A percentile compares a stretch with the other conserved stretches of the same genome.
phyloP scores from a whole-genome alignment of 1,140 invertebrate genomes.

The Pogonus chalceus region DNA sequence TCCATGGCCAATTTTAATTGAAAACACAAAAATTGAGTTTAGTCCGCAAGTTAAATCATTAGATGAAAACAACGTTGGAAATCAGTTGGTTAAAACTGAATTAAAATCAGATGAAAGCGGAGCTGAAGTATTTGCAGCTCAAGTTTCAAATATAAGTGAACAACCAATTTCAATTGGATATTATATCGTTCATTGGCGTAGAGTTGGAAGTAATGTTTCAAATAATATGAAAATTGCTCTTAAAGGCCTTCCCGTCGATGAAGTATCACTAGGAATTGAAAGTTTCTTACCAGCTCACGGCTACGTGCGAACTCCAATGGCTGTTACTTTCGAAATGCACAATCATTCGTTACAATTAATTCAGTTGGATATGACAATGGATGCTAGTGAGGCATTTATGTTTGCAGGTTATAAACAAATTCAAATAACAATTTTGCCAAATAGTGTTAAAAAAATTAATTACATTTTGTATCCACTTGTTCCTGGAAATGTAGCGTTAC shows the following conservation, averaged over 20 bases:
- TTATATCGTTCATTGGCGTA: conserved; percentile 63
- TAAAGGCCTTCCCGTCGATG: conserved; percentile 48
- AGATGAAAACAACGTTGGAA: conserved; percentile 24
- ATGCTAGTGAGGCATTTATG: conserved; percentile 79
- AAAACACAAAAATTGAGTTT: conserved; percentile 52
- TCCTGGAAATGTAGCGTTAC: conserved; percentile 56
- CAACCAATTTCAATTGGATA: conserved; percentile 51
- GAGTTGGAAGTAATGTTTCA: conserved; percentile 17
- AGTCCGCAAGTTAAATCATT: conserved; percentile 25
- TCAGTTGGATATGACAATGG: conserved; percentile 63
- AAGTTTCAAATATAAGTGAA: conserved; percentile 36
- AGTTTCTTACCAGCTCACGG: conserved; percentile 63
- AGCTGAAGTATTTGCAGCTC: conserved; percentile 40
- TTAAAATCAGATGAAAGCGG: conserved; percentile 39
- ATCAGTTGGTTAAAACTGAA: conserved; percentile 28
- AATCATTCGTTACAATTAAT: conserved; percentile 64
- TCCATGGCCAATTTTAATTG: conserved; percentile 56
- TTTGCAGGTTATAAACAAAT: conserved; percentile 80
- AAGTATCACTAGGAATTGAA: conserved; percentile 60
- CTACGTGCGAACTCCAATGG: conserved; percentile 57
- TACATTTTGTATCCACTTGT: conserved; percentile 67
- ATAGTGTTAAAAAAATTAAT: conserved; percentile 45
- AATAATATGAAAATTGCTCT: conserved; percentile 44
- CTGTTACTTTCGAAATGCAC: conserved; percentile 57
- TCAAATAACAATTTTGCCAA: conserved; percentile 54